Evolutionary conservation across 64 coral and sea anemone species (phyloP), one percentile per base, ranked within the genome.

Genomic region (Montipora capricornis): DNA sequence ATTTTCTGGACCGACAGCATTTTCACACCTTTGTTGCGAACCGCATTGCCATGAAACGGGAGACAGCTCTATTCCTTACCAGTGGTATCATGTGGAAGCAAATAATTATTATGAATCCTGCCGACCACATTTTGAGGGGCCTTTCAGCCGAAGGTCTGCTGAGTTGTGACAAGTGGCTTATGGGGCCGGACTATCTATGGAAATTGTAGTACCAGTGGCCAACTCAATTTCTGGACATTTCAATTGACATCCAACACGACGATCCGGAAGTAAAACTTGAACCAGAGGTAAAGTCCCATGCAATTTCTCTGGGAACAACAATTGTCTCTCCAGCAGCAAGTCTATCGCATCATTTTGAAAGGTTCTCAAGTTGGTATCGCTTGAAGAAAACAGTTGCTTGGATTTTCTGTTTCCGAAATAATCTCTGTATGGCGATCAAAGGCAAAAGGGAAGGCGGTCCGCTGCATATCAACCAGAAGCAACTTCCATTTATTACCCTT

Each of bases 101-200:
- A 13, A 26, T 26, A 26, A 26, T 26, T 26, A 29, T 68, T 4
- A 49, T 49, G 10, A 88, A 88, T 5, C 66, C 70, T 3, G 85
- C 47, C 26, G 85, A 71, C 14, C n/a, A 55, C 15, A 47, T 26
- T 8, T 86, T 64, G 0, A 8, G 70, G 70, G 60, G 60, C 47
- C 15, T 86, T 8, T 0, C 61, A 16, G 83, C 68, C 3, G 44
- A 71, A 20, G 20, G 17, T 3, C 20, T 52, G 5, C 20, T 87
- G 1, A 5, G 47, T 4, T 24, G 74, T 0, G 48, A 8, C 7
- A 4, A 45, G 4, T 87, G 64, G 83, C 37, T 70, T 0, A 24
- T 22, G 4, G 83, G 85, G 22, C 85, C 50, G 71, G 5, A 15
- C 4, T 88, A 76, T 22, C 49, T 76, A 5, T 88, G 86, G 69